phyloP scores from a whole-genome alignment of 1,140 invertebrate genomes.

The Saxidomus purpurata region DNA sequence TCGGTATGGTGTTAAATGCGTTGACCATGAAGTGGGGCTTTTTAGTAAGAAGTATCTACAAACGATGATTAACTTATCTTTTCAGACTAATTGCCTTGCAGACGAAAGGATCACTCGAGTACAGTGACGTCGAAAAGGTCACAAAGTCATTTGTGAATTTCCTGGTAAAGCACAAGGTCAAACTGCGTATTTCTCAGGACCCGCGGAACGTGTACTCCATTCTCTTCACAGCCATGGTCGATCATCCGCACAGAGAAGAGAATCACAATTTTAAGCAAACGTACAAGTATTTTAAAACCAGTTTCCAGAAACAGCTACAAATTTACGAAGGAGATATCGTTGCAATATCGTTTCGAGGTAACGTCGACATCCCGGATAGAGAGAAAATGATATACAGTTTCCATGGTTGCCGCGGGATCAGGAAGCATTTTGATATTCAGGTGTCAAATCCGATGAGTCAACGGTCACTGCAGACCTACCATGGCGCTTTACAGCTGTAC shows the following conservation, averaged over 20 bases:
- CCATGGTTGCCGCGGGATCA: conserved; percentile 48
- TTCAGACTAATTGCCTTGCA: conserved; percentile 48
- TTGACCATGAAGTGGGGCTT: too few species aligned
- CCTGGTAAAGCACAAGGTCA: conserved; percentile 39
- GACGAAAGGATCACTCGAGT: conserved; percentile 38
- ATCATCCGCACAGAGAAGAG: conserved; percentile 35
- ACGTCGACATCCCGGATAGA: conserved; percentile 39
- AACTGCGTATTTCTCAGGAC: conserved; percentile 16
- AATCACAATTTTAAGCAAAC: neutral
- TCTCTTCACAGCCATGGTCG: neutral
- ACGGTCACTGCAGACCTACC: conserved; percentile 47
- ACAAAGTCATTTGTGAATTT: conserved; percentile 28
- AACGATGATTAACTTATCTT: too few species aligned
- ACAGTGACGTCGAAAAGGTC: conserved; percentile 42
- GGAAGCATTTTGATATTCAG: conserved; percentile 45
- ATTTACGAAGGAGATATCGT: conserved; percentile 42
- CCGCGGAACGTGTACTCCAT: conserved; percentile 31
- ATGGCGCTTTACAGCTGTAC: conserved; percentile 57
- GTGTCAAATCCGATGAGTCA: conserved; percentile 48
- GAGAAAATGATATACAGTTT: conserved; percentile 39
- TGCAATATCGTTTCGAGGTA: conserved; percentile 49
- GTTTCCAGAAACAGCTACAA: neutral
- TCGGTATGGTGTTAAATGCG: neutral
- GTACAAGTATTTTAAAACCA: neutral
- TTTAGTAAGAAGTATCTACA: too few species aligned